phyloP scores from a whole-genome alignment of 2,797 vertebrate genomes.

The Pitangus sulphuratus region DNA sequence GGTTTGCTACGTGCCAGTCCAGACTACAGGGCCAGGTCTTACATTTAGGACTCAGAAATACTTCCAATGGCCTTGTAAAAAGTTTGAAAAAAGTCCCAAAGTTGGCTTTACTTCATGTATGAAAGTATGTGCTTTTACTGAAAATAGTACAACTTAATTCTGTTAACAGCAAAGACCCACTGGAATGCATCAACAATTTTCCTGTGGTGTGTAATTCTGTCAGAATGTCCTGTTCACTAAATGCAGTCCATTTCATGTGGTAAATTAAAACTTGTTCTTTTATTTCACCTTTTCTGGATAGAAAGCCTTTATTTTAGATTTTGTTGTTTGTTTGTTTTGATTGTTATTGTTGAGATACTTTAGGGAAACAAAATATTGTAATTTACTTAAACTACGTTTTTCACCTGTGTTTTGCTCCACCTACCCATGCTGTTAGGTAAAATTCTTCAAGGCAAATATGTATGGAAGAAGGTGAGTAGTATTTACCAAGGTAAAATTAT shows the following conservation, averaged over 20 bases:
- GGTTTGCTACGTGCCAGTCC: not conserved
- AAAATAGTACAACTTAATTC: not conserved
- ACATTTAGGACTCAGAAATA: not conserved
- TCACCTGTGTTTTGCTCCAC: not conserved
- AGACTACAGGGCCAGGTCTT: not conserved
- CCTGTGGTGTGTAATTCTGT: not conserved
- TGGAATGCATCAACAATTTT: not conserved
- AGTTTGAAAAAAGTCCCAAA: fast-evolving
- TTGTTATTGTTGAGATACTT: not conserved
- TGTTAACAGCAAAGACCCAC: not conserved
- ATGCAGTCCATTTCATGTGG: not conserved
- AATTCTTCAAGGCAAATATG: not conserved
- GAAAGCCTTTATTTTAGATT: not conserved
- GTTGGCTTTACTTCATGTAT: not conserved
- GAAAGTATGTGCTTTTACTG: not conserved
- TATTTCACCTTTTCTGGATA: not conserved
- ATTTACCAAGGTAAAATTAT: not conserved
- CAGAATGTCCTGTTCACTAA: not conserved
- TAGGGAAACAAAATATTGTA: not conserved
- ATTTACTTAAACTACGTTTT: not conserved
- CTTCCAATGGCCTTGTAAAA: not conserved
- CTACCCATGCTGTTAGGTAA: not conserved
- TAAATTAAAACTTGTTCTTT: not conserved
- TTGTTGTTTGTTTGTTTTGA: not conserved
- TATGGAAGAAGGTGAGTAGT: not conserved